phyloP scores from a whole-genome alignment of 2,888 invertebrate species.

The Aleiodes alternator region DNA sequence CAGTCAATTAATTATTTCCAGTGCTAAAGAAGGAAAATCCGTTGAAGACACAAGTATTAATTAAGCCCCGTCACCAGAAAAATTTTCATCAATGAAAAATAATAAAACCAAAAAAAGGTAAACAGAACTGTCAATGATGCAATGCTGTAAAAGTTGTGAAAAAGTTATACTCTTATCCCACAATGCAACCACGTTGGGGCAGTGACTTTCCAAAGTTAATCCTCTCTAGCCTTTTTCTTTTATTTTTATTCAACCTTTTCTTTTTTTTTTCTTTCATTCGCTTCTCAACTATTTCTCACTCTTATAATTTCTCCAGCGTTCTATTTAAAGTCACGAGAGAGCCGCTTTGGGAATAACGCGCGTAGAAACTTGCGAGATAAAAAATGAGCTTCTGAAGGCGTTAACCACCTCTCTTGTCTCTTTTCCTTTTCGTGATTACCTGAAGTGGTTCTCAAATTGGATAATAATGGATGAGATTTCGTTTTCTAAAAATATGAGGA shows the following conservation, averaged over 20 bases:
- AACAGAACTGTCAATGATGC: constrained; percentile 6
- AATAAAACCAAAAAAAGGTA: no score
- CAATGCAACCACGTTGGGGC: not conserved
- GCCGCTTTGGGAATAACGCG: constrained; percentile 25
- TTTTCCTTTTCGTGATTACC: not conserved
- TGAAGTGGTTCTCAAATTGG: constrained; percentile 1
- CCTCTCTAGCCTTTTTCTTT: not conserved
- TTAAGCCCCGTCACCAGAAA: no score
- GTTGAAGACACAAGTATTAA: no score
- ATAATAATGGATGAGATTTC: not conserved
- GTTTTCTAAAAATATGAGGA: not conserved
- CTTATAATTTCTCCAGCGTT: constrained; percentile 15
- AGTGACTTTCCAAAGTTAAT: constrained; percentile 22
- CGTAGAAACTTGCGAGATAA: constrained; percentile 1
- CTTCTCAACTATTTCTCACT: constrained; percentile 23
- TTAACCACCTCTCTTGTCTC: constrained; percentile 39
- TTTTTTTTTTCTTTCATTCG: not conserved
- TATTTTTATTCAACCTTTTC: no score
- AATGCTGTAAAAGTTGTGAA: not conserved
- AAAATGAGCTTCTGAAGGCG: constrained; percentile 44
- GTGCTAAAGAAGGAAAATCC: no score
- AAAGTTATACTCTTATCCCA: not conserved
- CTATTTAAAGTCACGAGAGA: constrained; percentile 10
- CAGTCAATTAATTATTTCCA: no score
- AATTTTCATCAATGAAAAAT: no score